Evolutionary conservation across 64 coral and sea anemone genomes (phyloP).

Genomic region (Pachyseris speciosa): DNA sequence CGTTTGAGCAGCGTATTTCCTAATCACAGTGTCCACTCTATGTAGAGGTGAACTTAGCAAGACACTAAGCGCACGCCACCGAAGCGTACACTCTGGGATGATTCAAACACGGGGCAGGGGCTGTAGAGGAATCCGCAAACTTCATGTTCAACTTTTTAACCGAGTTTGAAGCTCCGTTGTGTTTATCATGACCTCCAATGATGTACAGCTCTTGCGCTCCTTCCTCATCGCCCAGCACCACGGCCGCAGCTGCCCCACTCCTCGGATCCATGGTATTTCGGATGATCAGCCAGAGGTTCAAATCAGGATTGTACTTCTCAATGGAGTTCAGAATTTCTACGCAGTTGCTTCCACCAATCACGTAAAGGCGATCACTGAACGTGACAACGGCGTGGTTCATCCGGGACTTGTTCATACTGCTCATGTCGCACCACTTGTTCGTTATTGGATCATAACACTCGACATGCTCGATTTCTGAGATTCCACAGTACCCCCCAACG

Average conservation of each 20-base stretch:
- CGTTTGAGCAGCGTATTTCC: too few relatives aligned
- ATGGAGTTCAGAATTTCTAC: slow-evolving; percentile 88
- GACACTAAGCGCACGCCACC: slow-evolving; percentile 65
- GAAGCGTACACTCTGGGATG: slow-evolving; percentile 75
- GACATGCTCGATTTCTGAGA: slow-evolving; percentile 94
- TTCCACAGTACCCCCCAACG: slow-evolving; percentile 90
- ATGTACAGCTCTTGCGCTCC: slow-evolving; percentile 86
- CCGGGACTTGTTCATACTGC: slow-evolving; percentile 94
- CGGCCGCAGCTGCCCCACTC: slow-evolving; percentile 70
- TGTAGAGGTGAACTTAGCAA: too few relatives aligned
- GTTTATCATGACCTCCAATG: slow-evolving; percentile 90
- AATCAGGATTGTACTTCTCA: slow-evolving; percentile 91
- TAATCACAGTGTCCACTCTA: too few relatives aligned
- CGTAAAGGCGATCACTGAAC: slow-evolving; percentile 92
- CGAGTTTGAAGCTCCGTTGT: slow-evolving; percentile 74
- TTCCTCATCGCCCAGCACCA: slow-evolving; percentile 71
- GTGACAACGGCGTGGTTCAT: slow-evolving; percentile 90
- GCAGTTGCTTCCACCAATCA: slow-evolving; percentile 88
- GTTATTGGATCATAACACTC: slow-evolving; percentile 95
- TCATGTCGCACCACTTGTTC: slow-evolving; percentile 93
- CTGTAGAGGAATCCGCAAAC: slow-evolving; percentile 93
- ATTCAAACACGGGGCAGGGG: slow-evolving; percentile 62
- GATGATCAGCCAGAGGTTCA: slow-evolving; percentile 93
- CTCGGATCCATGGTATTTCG: slow-evolving; percentile 90
- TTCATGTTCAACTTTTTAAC: slow-evolving; percentile 92